A percentile compares a stretch with the other conserved stretches of the same genome.
Evolutionary conservation across 2,888 invertebrate species (phyloP).

Genomic region (Drosophila macrospina): DNA sequence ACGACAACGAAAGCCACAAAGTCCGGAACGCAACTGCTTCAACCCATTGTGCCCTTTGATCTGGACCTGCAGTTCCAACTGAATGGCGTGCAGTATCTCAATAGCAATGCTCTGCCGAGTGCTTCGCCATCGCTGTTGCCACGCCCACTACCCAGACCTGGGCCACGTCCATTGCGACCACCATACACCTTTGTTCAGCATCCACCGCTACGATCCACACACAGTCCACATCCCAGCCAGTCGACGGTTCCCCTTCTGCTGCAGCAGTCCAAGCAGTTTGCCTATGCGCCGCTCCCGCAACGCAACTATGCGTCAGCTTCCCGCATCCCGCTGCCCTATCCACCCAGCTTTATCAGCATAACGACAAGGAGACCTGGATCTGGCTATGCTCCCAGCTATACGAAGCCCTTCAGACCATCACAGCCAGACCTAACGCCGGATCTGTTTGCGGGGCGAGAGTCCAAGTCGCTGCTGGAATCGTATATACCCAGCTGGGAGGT

Average conservation of each 20-base stretch:
- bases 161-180: constrained; percentile 46
- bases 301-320: constrained; percentile 52
- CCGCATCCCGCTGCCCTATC: constrained; percentile 77
- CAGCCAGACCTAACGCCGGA: constrained; percentile 74
- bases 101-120: constrained; percentile 48
- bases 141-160: constrained; percentile 31
- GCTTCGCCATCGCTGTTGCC: constrained; percentile 28
- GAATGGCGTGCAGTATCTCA: constrained; percentile 64
- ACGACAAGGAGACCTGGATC: constrained; percentile 68
- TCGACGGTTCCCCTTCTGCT: constrained; percentile 27
- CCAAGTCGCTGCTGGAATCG: constrained; percentile 87
- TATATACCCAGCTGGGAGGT: constrained; percentile 87
- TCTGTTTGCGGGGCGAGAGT: constrained; percentile 80
- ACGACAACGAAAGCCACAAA: constrained; percentile 40
- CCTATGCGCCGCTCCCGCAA: constrained; percentile 77
- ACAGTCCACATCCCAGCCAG: constrained; percentile 20
- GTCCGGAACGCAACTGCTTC: constrained; percentile 51
- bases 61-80: constrained; percentile 58
- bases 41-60: constrained; percentile 75
- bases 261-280: constrained; percentile 81
- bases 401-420: constrained; percentile 65
- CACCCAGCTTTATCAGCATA: constrained; percentile 83
- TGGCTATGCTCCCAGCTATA: constrained; percentile 24
- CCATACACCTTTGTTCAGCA: constrained; percentile 48
- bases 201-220: constrained; percentile 20